Conservation (phyloP, 2,113 vertebrate genomes). For the Phoenicopterus ruber region DNA sequence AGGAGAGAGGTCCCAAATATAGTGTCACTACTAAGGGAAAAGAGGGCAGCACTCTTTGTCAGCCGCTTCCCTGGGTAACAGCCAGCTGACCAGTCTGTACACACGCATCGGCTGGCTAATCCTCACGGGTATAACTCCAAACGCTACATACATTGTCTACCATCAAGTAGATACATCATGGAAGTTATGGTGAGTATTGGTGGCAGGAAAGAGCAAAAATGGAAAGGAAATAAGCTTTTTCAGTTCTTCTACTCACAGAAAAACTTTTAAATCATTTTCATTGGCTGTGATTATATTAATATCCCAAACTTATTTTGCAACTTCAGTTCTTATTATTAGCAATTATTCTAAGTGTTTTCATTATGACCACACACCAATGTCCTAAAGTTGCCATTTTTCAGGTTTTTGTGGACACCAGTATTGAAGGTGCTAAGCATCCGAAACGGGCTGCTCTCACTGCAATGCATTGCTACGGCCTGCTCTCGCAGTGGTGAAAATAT, state of each 20-base stretch:
- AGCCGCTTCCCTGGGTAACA: neutral
- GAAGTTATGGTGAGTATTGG: neutral
- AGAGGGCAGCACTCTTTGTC: neutral
- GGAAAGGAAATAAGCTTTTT: neutral
- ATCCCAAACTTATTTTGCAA: neutral
- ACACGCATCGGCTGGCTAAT: neutral
- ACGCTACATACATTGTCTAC: accelerated
- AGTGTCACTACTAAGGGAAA: neutral
- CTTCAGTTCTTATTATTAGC: neutral
- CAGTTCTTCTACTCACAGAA: neutral
- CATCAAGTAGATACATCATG: neutral
- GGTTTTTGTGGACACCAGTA: neutral
- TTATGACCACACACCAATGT: neutral
- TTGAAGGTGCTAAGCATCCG: neutral
- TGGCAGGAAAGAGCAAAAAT: neutral
- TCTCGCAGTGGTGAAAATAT: neutral
- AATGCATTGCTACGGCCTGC: neutral
- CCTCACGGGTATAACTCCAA: neutral
- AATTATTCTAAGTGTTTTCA: neutral
- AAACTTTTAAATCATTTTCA: neutral
- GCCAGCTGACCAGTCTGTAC: neutral
- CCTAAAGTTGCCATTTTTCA: neutral
- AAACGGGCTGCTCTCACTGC: neutral
- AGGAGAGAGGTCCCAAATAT: neutral
- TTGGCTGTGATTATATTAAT: neutral